A percentile compares a stretch with the other conserved stretches of the same genome.
Conservation (phyloP, 2,113 vertebrate species). For the Pterocles orientalis region DNA sequence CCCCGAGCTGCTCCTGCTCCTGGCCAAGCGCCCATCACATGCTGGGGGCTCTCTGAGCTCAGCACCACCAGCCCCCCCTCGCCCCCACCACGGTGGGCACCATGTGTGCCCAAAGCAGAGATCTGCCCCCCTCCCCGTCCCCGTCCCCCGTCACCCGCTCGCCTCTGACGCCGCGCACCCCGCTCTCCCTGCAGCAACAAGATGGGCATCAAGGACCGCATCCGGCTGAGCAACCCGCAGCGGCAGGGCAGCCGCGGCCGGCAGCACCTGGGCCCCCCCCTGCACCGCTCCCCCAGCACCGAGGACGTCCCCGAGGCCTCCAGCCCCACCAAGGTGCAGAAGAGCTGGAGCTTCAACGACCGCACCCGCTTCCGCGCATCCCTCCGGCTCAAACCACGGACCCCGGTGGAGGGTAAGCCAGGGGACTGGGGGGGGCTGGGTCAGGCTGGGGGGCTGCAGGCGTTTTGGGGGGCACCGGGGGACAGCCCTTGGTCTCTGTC, state of each 20-base stretch:
- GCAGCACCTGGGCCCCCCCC: slow-evolving; percentile 78
- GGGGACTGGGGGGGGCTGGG: rapidly evolving
- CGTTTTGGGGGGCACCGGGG: too few species aligned
- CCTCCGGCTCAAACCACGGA: slow-evolving; percentile 87
- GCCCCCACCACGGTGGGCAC: background rate
- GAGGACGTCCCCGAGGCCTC: slow-evolving; percentile 85
- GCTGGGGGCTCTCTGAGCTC: background rate
- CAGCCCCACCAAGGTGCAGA: slow-evolving; percentile 94
- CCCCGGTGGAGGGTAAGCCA: slow-evolving; percentile 80
- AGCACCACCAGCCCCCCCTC: background rate
- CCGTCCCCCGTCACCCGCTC: rapidly evolving
- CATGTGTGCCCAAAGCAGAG: rapidly evolving
- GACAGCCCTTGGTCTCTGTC: rapidly evolving
- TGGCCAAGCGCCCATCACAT: rapidly evolving
- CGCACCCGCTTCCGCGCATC: slow-evolving; percentile 94
- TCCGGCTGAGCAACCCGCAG: slow-evolving; percentile 87
- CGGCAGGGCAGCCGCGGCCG: slow-evolving; percentile 78
- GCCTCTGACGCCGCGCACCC: background rate
- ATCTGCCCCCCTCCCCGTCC: rapidly evolving
- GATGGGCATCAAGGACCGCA: slow-evolving; percentile 93
- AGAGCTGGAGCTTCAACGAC: slow-evolving; percentile 99
- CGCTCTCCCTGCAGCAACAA: slow-evolving; percentile 79
- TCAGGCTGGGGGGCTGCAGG: background rate
- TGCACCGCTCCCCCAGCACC: slow-evolving; percentile 81
- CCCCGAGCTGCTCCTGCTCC: background rate